These are phyloP conservation scores for Sphaerophoria taeniata DNA, from an alignment of 2,888 invertebrate species.

Conservation along the genomic window DNA sequence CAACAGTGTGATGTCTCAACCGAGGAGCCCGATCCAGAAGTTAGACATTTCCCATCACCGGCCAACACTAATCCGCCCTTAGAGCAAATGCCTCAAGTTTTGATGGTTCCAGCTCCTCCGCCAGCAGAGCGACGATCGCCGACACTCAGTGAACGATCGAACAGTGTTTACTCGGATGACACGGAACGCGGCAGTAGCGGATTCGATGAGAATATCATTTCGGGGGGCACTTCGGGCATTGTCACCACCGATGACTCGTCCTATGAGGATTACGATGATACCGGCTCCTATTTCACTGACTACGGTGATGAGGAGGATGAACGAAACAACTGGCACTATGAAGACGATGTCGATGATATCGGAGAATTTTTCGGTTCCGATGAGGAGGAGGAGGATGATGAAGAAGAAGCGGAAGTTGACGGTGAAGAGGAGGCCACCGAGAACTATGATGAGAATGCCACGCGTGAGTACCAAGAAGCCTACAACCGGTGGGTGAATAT, in stretches of 20 bases:
- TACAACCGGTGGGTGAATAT: slow-evolving; percentile 77
- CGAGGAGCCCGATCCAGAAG: slow-evolving; percentile 65
- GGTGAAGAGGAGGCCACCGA: slow-evolving; percentile 11
- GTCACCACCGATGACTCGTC: slow-evolving; percentile 76
- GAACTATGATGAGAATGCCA: slow-evolving; percentile 41
- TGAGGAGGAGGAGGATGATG: slow-evolving; percentile 14
- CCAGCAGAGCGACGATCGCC: slow-evolving; percentile 55
- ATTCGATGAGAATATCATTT: slow-evolving; percentile 79
- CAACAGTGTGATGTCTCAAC: slow-evolving; percentile 54
- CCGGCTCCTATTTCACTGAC: slow-evolving; percentile 28
- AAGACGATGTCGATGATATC: slow-evolving; percentile 30
- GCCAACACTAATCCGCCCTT: slow-evolving; percentile 69
- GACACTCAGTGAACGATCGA: slow-evolving; percentile 49
- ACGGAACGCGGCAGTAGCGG: slow-evolving; percentile 78
- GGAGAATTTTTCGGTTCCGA: slow-evolving; percentile 22
- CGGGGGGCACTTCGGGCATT: slow-evolving; percentile 80
- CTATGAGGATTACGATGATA: slow-evolving; percentile 50
- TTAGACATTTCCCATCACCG: slow-evolving; percentile 77
- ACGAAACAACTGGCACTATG: slow-evolving; percentile 27
- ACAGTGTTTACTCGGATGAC: slow-evolving; percentile 50
- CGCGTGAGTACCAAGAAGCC: slow-evolving; percentile 72
- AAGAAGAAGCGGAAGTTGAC: not conserved
- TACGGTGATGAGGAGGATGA: slow-evolving; percentile 28
- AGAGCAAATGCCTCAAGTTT: slow-evolving; percentile 30
- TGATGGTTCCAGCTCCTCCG: slow-evolving; percentile 17